Evolutionary conservation across 2,113 vertebrate species (phyloP).

Genomic region (Proteles cristata): DNA sequence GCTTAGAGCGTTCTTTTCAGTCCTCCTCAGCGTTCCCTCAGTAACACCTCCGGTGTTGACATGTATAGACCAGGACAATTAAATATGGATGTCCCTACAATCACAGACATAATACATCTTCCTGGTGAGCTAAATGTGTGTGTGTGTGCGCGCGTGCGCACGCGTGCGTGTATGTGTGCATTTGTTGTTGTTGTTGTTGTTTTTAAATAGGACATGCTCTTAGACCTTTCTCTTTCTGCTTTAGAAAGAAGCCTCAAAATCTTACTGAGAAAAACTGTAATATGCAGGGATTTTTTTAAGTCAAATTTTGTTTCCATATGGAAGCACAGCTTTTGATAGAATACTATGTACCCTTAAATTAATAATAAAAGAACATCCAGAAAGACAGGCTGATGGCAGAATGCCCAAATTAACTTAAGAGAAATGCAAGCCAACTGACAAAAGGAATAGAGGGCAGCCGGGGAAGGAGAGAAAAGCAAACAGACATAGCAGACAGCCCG

Average conservation of each 20-base stretch:
- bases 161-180: no score
- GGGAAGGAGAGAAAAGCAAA: neutral
- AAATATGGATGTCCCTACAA: neutral
- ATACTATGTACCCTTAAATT: neutral
- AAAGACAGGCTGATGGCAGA: constrained; percentile 9
- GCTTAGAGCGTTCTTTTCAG: neutral
- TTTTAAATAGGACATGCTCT: neutral
- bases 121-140: neutral
- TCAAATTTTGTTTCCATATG: neutral
- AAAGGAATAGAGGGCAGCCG: neutral
- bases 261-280: constrained; percentile 1
- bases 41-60: neutral
- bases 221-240: neutral
- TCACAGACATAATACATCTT: neutral
- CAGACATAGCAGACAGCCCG: neutral
- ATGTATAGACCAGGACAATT: neutral
- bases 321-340: neutral
- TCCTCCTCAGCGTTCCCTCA: neutral
- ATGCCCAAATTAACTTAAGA: neutral
- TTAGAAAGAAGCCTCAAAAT: neutral
- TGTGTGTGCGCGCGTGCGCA: no score
- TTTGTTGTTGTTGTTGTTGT: neutral
- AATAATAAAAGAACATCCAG: constrained; percentile 21
- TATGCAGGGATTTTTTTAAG: neutral
- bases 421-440: neutral